These are phyloP conservation scores for Pemphigus obesinymphae DNA, from an alignment of 1,140 invertebrate genomes.

Conservation along the genomic window DNA sequence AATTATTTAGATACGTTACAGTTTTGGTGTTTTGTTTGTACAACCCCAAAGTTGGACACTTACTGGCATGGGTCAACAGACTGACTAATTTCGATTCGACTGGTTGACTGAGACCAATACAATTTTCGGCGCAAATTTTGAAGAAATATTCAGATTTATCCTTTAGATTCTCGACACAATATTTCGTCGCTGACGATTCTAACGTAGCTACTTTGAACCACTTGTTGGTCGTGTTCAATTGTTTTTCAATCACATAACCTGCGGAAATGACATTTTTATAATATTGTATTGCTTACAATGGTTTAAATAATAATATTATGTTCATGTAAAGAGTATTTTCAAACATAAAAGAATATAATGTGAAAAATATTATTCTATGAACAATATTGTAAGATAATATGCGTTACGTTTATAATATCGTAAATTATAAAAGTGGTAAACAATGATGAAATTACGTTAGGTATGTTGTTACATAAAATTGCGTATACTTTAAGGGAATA, in stretches of 20 bases:
- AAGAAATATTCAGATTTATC: slow-evolving; percentile 86
- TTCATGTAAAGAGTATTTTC: not conserved
- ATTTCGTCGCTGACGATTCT: slow-evolving; percentile 68
- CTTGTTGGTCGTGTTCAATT: slow-evolving; percentile 62
- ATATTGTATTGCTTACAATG: no score
- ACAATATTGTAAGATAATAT: not conserved
- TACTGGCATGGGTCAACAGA: slow-evolving; percentile 92
- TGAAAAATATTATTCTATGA: not conserved
- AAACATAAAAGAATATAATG: not conserved
- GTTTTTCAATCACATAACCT: slow-evolving; percentile 92
- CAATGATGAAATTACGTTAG: not conserved
- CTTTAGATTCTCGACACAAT: slow-evolving; percentile 80
- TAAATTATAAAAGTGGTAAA: not conserved
- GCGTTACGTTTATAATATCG: not conserved
- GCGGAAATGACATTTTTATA: not conserved
- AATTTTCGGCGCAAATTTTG: slow-evolving; percentile 87
- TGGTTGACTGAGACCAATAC: slow-evolving; percentile 74
- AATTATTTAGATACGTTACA: no score
- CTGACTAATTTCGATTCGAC: slow-evolving; percentile 72
- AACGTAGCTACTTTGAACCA: slow-evolving; percentile 89
- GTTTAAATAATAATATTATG: no score
- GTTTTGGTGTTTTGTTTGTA: no score
- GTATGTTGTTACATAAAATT: not conserved
- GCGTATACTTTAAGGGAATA: not conserved
- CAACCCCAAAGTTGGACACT: no score